phyloP scores from a whole-genome alignment of 2,797 vertebrate genomes.

The Xiphorhynchus erythropygius region DNA sequence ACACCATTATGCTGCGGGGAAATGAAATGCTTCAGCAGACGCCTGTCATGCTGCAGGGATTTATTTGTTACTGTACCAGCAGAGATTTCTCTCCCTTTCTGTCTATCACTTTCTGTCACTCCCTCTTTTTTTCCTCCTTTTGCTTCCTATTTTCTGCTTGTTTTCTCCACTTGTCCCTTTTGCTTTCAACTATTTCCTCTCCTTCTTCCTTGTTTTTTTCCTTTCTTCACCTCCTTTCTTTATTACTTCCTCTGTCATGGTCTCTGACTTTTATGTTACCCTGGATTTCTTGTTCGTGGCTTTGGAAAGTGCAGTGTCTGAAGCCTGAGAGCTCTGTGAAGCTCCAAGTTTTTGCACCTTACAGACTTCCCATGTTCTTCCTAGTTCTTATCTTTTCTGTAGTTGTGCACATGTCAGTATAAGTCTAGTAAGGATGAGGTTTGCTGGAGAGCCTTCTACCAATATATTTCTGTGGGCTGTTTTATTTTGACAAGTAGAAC shows the following conservation, averaged over 20 bases:
- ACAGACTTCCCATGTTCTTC: not conserved
- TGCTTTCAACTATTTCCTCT: not conserved
- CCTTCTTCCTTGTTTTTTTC: not conserved
- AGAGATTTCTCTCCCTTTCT: slow-evolving; percentile 55
- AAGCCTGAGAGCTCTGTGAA: not conserved
- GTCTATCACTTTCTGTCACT: slow-evolving; percentile 33
- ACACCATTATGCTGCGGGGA: slow-evolving; percentile 85
- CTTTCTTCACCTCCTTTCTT: not conserved
- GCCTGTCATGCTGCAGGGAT: slow-evolving; percentile 86
- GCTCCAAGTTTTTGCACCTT: not conserved
- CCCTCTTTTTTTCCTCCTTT: not conserved
- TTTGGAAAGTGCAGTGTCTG: not conserved
- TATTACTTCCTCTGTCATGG: not conserved
- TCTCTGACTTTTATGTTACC: not conserved
- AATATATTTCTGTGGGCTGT: not conserved
- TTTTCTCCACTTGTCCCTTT: not conserved
- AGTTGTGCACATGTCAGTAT: not conserved
- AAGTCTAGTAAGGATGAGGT: not conserved
- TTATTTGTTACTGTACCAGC: slow-evolving; percentile 78
- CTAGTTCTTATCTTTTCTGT: not conserved
- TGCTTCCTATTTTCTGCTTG: not conserved
- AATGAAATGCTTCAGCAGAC: slow-evolving; percentile 90
- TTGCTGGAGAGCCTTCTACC: not conserved
- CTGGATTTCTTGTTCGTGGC: not conserved
- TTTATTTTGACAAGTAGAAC: not conserved